Conservation (phyloP, 2,888 invertebrate genomes). For the Mythimna albipuncta region DNA sequence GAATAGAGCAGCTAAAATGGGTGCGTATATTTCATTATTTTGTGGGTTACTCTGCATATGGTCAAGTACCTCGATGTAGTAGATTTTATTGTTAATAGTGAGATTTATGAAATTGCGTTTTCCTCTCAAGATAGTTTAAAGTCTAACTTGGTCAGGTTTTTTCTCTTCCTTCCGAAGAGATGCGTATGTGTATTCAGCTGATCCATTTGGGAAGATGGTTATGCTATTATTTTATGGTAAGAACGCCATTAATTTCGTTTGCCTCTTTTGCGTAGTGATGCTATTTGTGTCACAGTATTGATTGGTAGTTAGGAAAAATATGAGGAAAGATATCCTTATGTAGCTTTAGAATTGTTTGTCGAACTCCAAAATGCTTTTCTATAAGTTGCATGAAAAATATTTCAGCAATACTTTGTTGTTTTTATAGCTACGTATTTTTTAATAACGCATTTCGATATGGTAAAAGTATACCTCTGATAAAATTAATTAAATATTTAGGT, state of each 20-base stretch:
- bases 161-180: neutral
- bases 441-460: too few species aligned
- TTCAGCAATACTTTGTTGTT: neutral
- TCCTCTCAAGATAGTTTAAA: neutral
- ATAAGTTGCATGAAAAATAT: neutral
- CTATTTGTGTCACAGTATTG: neutral
- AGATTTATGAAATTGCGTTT: neutral
- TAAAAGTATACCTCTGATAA: neutral
- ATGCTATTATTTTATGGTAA: neutral
- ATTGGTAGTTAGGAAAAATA: neutral
- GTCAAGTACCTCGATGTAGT: neutral
- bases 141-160: neutral
- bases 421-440: neutral
- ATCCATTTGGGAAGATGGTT: neutral
- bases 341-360: neutral
- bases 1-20: neutral
- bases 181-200: neutral
- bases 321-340: neutral
- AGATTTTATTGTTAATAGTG: neutral
- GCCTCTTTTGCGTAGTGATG: neutral
- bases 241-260: neutral
- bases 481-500: neutral
- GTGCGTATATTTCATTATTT: neutral
- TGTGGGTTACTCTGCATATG: neutral
- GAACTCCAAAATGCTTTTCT: neutral